phyloP scores from a whole-genome alignment of 2,888 invertebrate species.

The Drosophila ezoana region DNA sequence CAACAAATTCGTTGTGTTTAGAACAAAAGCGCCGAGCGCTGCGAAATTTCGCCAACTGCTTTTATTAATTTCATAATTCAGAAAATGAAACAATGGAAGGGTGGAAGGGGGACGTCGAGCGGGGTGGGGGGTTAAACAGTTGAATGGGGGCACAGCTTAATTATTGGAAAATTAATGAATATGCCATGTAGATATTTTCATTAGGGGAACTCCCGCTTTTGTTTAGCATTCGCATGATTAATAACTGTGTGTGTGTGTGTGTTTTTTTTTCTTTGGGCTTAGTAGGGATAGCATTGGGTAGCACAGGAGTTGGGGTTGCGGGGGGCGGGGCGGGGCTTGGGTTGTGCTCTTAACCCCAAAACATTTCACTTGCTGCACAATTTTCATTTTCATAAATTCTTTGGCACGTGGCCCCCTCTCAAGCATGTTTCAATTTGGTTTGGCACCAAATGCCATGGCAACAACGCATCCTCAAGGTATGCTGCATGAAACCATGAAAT shows the following conservation, averaged over 20 bases:
- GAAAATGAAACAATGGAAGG: slow-evolving; percentile 46
- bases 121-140: slow-evolving; percentile 1
- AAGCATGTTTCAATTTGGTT: slow-evolving; percentile 46
- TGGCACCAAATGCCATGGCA: slow-evolving; percentile 29
- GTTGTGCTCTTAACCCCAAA: slow-evolving; percentile 2
- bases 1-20: slow-evolving; percentile 76
- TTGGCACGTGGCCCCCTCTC: slow-evolving; percentile 9
- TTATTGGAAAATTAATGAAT: slow-evolving; percentile 80
- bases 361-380: slow-evolving; percentile 26
- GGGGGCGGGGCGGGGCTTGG: too few relatives aligned
- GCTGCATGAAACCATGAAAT: slow-evolving; percentile 53
- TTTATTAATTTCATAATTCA: slow-evolving; percentile 81
- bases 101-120: background rate
- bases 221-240: slow-evolving; percentile 51
- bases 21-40: slow-evolving; percentile 72
- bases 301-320: too few relatives aligned
- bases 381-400: slow-evolving; percentile 40
- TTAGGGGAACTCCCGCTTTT: slow-evolving; percentile 28
- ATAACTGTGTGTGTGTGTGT: slow-evolving; percentile 28
- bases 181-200: slow-evolving; percentile 71
- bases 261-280: slow-evolving; percentile 1
- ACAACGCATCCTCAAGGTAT: slow-evolving; percentile 40
- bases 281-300: too few relatives aligned
- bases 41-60: slow-evolving; percentile 62
- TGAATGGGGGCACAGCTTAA: slow-evolving; percentile 55